phyloP scores from a whole-genome alignment of 2,797 vertebrate genomes.

The Heteromormyrus szaboi region DNA sequence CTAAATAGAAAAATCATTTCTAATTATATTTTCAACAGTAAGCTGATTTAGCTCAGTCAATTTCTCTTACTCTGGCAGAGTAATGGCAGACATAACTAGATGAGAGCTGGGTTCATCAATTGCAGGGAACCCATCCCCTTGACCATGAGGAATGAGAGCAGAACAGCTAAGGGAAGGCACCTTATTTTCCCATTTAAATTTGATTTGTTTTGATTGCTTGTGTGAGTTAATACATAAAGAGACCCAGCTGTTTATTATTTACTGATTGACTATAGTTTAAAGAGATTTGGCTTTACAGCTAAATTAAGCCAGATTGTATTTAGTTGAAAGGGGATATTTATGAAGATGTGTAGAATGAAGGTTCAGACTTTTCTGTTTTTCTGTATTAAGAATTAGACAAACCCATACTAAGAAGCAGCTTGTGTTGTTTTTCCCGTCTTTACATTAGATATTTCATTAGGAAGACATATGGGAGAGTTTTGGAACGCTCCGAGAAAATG shows the following conservation, averaged over 20 bases:
- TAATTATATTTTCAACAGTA: constrained; percentile 42
- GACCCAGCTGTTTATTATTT: neutral
- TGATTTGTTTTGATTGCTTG: neutral
- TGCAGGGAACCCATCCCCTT: constrained; percentile 14
- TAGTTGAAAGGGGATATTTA: neutral
- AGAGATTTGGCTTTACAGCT: neutral
- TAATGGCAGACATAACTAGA: constrained; percentile 34
- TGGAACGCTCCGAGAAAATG: neutral
- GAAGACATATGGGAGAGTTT: neutral
- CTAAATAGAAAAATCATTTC: constrained; percentile 44
- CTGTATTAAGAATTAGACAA: neutral
- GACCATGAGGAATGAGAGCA: neutral
- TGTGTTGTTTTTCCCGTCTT: neutral
- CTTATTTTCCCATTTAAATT: constrained; percentile 14
- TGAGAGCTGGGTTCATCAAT: constrained; percentile 37
- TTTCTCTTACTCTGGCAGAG: constrained; percentile 27
- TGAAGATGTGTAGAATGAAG: neutral
- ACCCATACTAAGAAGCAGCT: neutral
- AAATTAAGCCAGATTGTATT: neutral
- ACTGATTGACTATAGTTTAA: neutral
- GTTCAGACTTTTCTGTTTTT: neutral
- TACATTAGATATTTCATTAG: neutral
- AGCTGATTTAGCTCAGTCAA: constrained; percentile 40
- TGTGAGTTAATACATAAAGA: constrained; percentile 3
- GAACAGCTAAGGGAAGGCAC: neutral